Percentiles rank a stretch among this genome's conserved stretches.
These are phyloP conservation scores for Caretta caretta DNA, from an alignment of 2,113 vertebrate genomes.

Conservation along the genomic window DNA sequence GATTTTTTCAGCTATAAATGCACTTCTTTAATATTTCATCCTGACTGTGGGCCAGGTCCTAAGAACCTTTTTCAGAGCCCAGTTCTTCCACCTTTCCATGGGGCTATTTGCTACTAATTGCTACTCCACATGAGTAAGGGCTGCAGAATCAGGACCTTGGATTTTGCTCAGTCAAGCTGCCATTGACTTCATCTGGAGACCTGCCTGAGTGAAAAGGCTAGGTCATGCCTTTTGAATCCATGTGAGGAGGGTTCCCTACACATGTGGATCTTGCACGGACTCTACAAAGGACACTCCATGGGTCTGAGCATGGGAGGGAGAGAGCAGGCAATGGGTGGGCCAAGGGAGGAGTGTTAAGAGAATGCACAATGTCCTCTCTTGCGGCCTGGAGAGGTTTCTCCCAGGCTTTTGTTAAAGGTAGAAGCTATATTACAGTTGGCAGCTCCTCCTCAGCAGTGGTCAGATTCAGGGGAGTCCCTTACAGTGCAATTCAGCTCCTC, in stretches of 20 bases:
- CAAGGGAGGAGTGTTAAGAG: neutral
- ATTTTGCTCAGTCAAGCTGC: neutral
- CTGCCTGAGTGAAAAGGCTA: neutral
- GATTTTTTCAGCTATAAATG: neutral
- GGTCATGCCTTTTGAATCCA: neutral
- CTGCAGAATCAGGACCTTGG: neutral
- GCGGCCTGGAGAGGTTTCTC: neutral
- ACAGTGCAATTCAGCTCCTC: neutral
- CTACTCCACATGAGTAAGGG: fast-evolving
- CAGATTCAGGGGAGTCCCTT: neutral
- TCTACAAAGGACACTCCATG: neutral
- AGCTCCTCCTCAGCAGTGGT: neutral
- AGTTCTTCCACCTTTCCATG: neutral
- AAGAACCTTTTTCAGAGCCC: neutral
- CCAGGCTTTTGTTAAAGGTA: neutral
- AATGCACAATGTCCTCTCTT: neutral
- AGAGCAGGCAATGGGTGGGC: neutral
- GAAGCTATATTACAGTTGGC: neutral
- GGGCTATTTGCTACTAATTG: slow-evolving; percentile 24
- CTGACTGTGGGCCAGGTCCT: neutral
- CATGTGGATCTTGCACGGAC: neutral
- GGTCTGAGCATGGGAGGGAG: neutral
- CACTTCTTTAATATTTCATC: slow-evolving; percentile 51
- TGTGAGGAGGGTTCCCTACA: neutral
- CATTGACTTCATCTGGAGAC: fast-evolving